Evolutionary conservation across 2,888 invertebrate species (phyloP), one percentile per base, ranked within the genome.

Genomic region (Ichneumon xanthorius): DNA sequence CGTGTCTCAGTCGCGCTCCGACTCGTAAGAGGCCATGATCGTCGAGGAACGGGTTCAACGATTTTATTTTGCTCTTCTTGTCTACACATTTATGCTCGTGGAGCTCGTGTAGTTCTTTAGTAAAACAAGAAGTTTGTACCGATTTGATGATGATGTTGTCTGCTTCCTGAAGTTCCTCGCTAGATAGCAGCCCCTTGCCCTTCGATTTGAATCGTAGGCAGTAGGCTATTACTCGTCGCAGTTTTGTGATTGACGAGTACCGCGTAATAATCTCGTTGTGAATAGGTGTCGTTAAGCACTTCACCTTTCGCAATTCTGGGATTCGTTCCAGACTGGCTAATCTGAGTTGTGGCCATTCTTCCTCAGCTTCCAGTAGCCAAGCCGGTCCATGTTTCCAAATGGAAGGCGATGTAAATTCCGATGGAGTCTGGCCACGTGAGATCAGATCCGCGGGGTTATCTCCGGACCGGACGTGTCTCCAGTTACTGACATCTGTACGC

Each of bases 191-290:
- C 2, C 30, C 30, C 4, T 2, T 30, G 4, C 4, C 4, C 19
- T 70, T 80, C 19, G 70, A 11, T 14, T 11, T 48, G 37, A 85
- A 87, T 26, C 83, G 53, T 16, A 80, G 16, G 26, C 70, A 82
- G n/a, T 81, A 87, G 16, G 82, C 77, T 11, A 83, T 61, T 1
- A 81, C 40, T 45, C 75, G 14, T 14, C 16, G 58, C 40, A 65
- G 22, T 63, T 45, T 75, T 5, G 9, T 14, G 58, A 26, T 40
- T 16, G 75, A 75, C 33, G 75, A 75, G 22, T 61, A 75, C 14
- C 33, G 19, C 22, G 58, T 19, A 11, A 68, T 19, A 48, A 72
- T 4, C 4, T 80, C 80, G 22, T 26, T 50, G 9, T 50, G 48
- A 30, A 6, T 50, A 22, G 45, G 9, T 22, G 48, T 45, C 26